Conservation (phyloP, 92 coral and sea anemone genomes). For the Pocillopora meandrina region DNA sequence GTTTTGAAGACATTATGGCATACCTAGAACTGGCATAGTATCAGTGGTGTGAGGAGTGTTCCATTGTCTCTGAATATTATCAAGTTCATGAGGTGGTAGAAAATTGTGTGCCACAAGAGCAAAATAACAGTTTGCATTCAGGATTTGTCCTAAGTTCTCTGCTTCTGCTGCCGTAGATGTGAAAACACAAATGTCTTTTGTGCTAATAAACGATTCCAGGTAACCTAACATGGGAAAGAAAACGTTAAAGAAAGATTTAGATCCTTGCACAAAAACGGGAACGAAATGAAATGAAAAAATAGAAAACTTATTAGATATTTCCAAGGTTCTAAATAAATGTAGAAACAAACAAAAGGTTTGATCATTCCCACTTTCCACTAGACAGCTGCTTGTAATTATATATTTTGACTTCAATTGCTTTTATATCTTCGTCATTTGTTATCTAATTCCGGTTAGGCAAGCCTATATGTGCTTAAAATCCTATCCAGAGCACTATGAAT, state of each 20-base stretch:
- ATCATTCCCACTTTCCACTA: no score
- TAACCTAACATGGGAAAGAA: conserved; percentile 60
- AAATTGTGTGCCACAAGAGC: conserved; percentile 81
- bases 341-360: no score
- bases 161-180: conserved; percentile 86
- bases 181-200: conserved; percentile 82
- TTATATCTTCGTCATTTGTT: no score
- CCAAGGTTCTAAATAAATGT: no score
- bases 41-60: conserved; percentile 83
- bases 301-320: no score
- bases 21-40: conserved; percentile 84
- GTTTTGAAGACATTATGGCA: background rate
- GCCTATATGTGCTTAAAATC: no score
- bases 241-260: background rate
- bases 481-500: background rate
- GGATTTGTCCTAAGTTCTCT: conserved; percentile 68
- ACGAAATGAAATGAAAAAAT: no score
- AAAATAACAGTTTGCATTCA: conserved; percentile 50
- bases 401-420: no score
- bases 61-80: conserved; percentile 81
- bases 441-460: no score
- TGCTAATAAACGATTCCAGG: conserved; percentile 61
- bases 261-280: background rate
- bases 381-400: no score
- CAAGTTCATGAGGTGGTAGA: conserved; percentile 50